Base-by-base conservation (phyloP, 2,797 vertebrate genomes). In the Meriones psammophilus region DNA sequence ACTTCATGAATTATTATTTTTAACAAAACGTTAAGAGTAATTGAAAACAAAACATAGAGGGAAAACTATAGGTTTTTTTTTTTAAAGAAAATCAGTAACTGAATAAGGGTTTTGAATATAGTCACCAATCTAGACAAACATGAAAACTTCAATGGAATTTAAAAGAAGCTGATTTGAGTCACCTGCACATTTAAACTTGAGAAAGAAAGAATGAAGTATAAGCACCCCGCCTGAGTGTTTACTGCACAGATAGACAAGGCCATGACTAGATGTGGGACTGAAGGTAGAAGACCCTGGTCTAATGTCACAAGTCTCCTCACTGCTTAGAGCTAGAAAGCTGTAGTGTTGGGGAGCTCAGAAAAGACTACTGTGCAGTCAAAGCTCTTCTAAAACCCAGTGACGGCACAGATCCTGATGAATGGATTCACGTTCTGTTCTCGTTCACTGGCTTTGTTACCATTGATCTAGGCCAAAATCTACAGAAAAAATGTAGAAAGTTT, bases 81-180 rank as follows among this genome's bases (percentile, higher is more conserved):
- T 30, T 60, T 62, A 60, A 5, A 36, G 60, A 92, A 58, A 92
- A 7, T 10, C 54, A 79, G 28, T 18, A 87, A 9, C 26, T 92
- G 71, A 92, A 81, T 0, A 81, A 92, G 17, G 13, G 15, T 66
- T 36, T 24, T 86, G 20, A 5, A n/a, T 20, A 7, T 73, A 13
- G 10, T 12, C 24, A 18, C 9, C 7, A 91, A 1, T 89, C 62
- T 92, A 81, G 66, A 93, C 68, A 88, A 74, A 54, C 24, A 20
- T 28, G 8, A 92, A 33, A 91, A 42, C 46, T 30, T 22, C 8
- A 94, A n/a, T 96, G 50, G 54, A 87, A 77, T 94, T 30, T 80
- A 24, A 94, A 79, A 24, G 74, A 76, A 91, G 24, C 30, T 13
- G 1, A 39, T 89, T 93, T 91, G 30, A 73, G 73, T 84, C 80